phyloP scores from a whole-genome alignment of 2,113 vertebrate species.

The Athene noctua region DNA sequence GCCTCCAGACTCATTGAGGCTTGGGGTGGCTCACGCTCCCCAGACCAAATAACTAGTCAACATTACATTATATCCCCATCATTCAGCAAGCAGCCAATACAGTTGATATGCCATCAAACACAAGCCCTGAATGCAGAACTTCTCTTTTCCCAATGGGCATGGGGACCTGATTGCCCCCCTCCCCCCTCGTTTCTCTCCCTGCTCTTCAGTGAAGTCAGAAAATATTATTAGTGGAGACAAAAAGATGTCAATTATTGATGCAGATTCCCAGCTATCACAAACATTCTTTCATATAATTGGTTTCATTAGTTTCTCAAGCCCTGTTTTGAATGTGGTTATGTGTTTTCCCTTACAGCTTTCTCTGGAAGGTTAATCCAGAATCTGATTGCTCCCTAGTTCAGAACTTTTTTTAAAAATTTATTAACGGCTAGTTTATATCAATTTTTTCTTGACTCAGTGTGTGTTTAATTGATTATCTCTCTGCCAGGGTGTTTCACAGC shows the following conservation, averaged over 20 bases:
- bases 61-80: not conserved
- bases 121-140: not conserved
- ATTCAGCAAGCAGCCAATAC: not conserved
- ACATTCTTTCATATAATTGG: not conserved
- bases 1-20: not conserved
- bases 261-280: not conserved
- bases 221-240: not conserved
- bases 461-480: not conserved
- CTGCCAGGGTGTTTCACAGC: not conserved
- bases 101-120: not conserved
- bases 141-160: not conserved
- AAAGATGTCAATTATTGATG: not conserved
- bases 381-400: not conserved
- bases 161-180: not conserved
- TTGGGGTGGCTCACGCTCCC: not conserved
- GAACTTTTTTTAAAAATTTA: not conserved
- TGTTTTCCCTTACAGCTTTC: not conserved
- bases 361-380: not conserved
- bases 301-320: not conserved
- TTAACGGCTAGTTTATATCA: not conserved
- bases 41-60: not conserved
- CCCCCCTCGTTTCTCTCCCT: not conserved
- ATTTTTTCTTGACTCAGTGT: not conserved
- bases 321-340: not conserved
- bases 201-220: not conserved